Conservation (phyloP, 2,888 invertebrate genomes). For the Pediacus dermestoides region DNA sequence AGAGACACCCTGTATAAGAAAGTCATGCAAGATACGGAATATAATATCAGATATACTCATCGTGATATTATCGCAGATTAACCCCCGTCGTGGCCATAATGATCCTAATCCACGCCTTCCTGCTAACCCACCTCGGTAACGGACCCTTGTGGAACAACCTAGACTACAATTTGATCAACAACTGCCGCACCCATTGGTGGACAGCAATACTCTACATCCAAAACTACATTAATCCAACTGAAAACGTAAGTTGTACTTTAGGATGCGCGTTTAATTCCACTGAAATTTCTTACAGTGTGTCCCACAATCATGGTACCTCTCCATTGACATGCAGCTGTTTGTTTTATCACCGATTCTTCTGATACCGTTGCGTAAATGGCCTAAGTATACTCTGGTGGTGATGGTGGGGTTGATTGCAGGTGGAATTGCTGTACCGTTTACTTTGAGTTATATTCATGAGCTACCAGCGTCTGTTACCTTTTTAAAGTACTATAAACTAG, state of each 20-base stretch:
- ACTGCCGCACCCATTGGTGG: slow-evolving; percentile 53
- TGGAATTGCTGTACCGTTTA: slow-evolving; percentile 8
- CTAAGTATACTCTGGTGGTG: not conserved
- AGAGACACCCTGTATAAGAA: no score
- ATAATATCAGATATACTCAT: no score
- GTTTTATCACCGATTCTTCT: slow-evolving; percentile 24
- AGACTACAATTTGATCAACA: slow-evolving; percentile 4
- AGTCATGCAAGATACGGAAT: no score
- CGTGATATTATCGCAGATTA: no score
- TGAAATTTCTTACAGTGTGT: no score
- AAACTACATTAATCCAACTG: slow-evolving; percentile 41
- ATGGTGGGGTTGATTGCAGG: not conserved
- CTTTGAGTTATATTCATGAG: slow-evolving; percentile 10
- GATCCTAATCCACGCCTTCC: slow-evolving; percentile 9
- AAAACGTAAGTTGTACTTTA: slow-evolving; percentile 2
- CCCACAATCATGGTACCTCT: slow-evolving; percentile 7
- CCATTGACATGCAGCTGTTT: slow-evolving; percentile 23
- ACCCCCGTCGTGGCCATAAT: slow-evolving; percentile 34
- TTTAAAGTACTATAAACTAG: slow-evolving; percentile 3
- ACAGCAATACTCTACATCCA: slow-evolving; percentile 51
- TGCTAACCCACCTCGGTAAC: slow-evolving; percentile 13
- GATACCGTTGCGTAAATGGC: slow-evolving; percentile 4
- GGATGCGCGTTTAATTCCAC: not conserved
- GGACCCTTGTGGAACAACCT: slow-evolving; percentile 41
- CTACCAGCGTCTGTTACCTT: slow-evolving; percentile 2